phyloP scores from a whole-genome alignment of 2,888 invertebrate genomes.

The Acanthoscelides obtectus region DNA sequence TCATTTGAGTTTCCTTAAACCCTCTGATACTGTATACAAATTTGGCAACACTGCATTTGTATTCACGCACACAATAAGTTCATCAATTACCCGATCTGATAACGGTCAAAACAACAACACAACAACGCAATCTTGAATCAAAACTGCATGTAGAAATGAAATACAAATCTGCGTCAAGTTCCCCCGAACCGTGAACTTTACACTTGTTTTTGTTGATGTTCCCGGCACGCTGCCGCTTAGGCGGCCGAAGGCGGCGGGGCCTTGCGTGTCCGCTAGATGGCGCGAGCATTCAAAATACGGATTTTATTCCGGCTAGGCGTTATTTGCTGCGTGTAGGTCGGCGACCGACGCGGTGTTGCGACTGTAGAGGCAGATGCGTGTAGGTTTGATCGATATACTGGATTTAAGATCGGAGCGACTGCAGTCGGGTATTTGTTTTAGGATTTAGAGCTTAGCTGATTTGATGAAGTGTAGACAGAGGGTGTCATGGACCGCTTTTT shows the following conservation, averaged over 20 bases:
- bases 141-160: background rate
- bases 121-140: background rate
- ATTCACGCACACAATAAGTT: background rate
- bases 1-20: no score
- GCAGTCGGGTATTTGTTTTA: no score
- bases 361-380: conserved; percentile 4
- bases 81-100: background rate
- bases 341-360: conserved; percentile 7
- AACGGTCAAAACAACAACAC: background rate
- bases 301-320: conserved; percentile 9
- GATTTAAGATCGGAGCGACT: conserved; percentile 1
- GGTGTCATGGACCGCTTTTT: no score
- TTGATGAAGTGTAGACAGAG: no score
- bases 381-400: conserved; percentile 2
- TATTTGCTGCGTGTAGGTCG: conserved; percentile 12
- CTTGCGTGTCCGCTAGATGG: conserved; percentile 36
- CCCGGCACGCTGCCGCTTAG: background rate
- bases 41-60: background rate
- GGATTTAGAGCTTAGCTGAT: no score
- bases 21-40: background rate
- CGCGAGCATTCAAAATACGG: conserved; percentile 27
- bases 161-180: background rate
- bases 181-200: background rate
- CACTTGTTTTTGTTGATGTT: conserved; percentile 3
- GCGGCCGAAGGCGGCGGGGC: background rate